Evolutionary conservation across 2,113 vertebrate species (phyloP).

Genomic region (Thomomys bottae): DNA sequence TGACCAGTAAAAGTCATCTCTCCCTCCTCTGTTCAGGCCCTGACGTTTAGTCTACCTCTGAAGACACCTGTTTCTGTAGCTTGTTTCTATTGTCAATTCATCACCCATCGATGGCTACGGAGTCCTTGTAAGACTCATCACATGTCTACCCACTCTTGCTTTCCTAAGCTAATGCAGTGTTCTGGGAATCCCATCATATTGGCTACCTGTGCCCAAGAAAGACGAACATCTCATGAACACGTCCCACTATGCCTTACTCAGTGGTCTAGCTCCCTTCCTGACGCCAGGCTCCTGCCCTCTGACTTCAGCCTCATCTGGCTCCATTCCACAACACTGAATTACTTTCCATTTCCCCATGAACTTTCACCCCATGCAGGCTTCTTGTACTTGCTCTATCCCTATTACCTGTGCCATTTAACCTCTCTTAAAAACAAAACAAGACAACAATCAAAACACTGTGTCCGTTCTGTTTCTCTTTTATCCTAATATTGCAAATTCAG

Average conservation of each 20-base stretch:
- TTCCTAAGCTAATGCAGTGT: background rate
- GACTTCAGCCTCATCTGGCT: background rate
- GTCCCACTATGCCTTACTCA: rapidly evolving
- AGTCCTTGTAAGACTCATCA: background rate
- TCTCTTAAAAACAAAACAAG: background rate
- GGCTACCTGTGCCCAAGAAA: background rate
- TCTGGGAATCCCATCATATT: background rate
- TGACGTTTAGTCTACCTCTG: background rate
- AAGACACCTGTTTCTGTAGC: background rate
- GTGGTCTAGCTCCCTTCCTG: background rate
- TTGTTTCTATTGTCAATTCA: background rate
- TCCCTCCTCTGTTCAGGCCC: background rate
- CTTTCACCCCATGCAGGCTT: background rate
- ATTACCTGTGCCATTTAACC: background rate
- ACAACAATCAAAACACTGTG: background rate
- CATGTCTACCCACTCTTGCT: too few relatives aligned
- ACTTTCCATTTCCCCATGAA: background rate
- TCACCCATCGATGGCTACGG: background rate
- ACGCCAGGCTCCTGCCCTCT: too few relatives aligned
- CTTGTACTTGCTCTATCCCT: background rate
- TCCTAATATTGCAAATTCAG: background rate
- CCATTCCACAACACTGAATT: background rate
- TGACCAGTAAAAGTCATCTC: background rate
- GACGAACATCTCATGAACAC: background rate
- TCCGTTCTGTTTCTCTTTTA: background rate